Conservation (phyloP, 2,888 invertebrate genomes). For the Drosophila peninsularis region DNA sequence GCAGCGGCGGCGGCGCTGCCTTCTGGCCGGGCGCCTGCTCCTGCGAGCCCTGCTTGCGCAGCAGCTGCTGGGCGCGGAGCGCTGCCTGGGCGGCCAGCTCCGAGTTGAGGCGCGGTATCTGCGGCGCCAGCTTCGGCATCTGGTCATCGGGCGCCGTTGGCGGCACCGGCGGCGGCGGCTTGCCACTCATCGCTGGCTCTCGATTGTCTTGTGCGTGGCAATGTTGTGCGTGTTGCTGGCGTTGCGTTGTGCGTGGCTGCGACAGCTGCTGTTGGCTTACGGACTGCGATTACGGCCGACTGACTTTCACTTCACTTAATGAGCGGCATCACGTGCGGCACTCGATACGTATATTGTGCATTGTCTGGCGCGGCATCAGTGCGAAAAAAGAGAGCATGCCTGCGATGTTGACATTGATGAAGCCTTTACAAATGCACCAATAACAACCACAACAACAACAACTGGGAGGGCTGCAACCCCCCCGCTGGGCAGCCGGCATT, state of each 20-base stretch:
- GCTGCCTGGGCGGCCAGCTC: conserved; percentile 85
- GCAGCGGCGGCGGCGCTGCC: conserved; percentile 66
- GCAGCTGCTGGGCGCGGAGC: conserved; percentile 83
- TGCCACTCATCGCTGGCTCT: conserved; percentile 67
- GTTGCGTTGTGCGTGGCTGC: conserved; percentile 9
- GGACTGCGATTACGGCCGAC: conserved; percentile 1
- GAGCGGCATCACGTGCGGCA: conserved; percentile 54
- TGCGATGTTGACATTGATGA: conserved; percentile 70
- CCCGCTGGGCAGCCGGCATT: neutral
- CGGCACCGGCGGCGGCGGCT: conserved; percentile 69
- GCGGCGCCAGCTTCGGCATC: conserved; percentile 81
- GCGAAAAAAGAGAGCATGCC: conserved; percentile 7
- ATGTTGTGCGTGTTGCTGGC: conserved; percentile 29
- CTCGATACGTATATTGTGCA: conserved; percentile 51
- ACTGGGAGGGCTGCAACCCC: neutral
- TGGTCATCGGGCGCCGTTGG: conserved; percentile 59
- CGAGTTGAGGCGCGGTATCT: conserved; percentile 84
- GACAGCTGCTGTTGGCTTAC: conserved; percentile 14
- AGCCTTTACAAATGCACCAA: conserved; percentile 44
- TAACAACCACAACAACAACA: neutral
- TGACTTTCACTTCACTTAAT: conserved; percentile 47
- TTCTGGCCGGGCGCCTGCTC: conserved; percentile 65
- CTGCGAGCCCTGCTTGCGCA: conserved; percentile 80
- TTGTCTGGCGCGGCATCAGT: conserved; percentile 36
- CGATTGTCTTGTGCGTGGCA: conserved; percentile 39